These are phyloP conservation scores for Dasypolia templi DNA, from an alignment of 2,888 invertebrate species.

Conservation along the genomic window DNA sequence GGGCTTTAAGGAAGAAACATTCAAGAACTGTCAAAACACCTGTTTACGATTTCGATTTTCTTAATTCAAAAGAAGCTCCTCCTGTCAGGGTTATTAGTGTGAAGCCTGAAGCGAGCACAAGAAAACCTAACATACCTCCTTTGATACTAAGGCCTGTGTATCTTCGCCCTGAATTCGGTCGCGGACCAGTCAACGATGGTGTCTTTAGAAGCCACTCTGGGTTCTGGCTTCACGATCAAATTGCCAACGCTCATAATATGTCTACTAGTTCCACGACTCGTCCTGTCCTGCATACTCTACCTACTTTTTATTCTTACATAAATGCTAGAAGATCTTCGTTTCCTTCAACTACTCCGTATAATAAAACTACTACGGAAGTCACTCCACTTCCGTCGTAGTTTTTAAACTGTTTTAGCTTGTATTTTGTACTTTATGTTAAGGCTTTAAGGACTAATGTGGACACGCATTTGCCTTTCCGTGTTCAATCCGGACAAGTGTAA, in stretches of 20 bases:
- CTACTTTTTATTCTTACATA: not conserved
- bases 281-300: slow-evolving; percentile 4
- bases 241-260: slow-evolving; percentile 43
- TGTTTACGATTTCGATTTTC: slow-evolving; percentile 75
- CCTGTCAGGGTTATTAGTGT: slow-evolving; percentile 75
- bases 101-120: slow-evolving; percentile 63
- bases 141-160: slow-evolving; percentile 80
- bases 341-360: not conserved
- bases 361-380: not conserved
- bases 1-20: slow-evolving; percentile 36
- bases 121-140: slow-evolving; percentile 58
- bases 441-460: not conserved
- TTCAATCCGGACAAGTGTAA: not conserved
- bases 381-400: not conserved
- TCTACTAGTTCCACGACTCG: slow-evolving; percentile 12
- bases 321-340: not conserved
- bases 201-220: slow-evolving; percentile 62
- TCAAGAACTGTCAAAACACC: slow-evolving; percentile 65
- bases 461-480: not conserved
- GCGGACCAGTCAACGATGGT: slow-evolving; percentile 65
- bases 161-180: slow-evolving; percentile 64
- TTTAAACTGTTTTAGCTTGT: slow-evolving; percentile 1
- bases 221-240: slow-evolving; percentile 61
- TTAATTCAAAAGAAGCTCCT: slow-evolving; percentile 73
- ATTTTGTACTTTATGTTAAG: slow-evolving; percentile 8